Percentiles rank a stretch among this genome's conserved stretches.
Evolutionary conservation across 2,888 invertebrate species (phyloP).

Genomic region (Leptothorax acervorum): DNA sequence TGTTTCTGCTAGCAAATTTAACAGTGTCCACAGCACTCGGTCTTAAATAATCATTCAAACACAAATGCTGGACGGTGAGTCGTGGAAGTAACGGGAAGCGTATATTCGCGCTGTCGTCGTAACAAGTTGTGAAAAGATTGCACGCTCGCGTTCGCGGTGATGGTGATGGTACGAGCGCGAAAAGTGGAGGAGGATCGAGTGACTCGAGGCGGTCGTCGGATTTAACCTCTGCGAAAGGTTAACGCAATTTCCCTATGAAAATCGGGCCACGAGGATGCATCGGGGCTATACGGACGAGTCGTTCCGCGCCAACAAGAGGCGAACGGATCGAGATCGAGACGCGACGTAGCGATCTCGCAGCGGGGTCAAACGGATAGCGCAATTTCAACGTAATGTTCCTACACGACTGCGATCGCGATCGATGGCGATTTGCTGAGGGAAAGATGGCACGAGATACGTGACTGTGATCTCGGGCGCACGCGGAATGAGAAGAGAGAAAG

Average conservation of each 20-base stretch:
- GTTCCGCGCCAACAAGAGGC: slow-evolving; percentile 40
- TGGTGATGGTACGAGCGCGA: slow-evolving; percentile 38
- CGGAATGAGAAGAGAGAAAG: slow-evolving; percentile 35
- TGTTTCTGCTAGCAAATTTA: not conserved
- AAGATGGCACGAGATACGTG: slow-evolving; percentile 73
- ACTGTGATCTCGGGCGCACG: slow-evolving; percentile 64
- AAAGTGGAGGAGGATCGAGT: slow-evolving; percentile 38
- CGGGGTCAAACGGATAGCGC: slow-evolving; percentile 75
- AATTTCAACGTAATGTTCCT: slow-evolving; percentile 72
- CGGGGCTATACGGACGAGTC: slow-evolving; percentile 37
- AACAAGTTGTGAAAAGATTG: slow-evolving; percentile 50
- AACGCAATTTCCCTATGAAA: slow-evolving; percentile 59
- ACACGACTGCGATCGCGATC: slow-evolving; percentile 76
- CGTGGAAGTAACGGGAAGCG: slow-evolving; percentile 36
- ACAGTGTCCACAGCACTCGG: not conserved
- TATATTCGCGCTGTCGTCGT: slow-evolving; percentile 39
- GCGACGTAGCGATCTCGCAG: slow-evolving; percentile 68
- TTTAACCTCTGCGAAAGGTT: slow-evolving; percentile 50
- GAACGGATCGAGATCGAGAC: slow-evolving; percentile 64
- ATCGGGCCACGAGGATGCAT: slow-evolving; percentile 57
- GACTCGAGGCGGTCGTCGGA: slow-evolving; percentile 38
- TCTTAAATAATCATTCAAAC: slow-evolving; percentile 34
- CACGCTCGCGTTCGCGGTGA: slow-evolving; percentile 12
- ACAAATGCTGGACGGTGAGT: not conserved
- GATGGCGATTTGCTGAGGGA: slow-evolving; percentile 71